Percentiles rank a stretch among this genome's conserved stretches.
phyloP scores from a whole-genome alignment of 2,888 invertebrate genomes.

The Taenaris catops region DNA sequence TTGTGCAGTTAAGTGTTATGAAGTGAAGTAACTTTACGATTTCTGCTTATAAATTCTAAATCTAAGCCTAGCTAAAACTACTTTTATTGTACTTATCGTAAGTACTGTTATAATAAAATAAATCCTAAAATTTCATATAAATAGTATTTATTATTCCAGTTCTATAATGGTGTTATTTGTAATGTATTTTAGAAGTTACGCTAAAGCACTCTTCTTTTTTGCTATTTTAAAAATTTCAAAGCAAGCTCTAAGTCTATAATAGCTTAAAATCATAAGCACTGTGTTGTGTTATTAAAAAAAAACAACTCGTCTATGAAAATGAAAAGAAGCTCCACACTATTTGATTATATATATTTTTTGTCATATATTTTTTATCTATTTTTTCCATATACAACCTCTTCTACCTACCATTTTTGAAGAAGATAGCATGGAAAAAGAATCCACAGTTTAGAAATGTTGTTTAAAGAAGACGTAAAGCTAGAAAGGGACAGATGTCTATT shows the following conservation, averaged over 20 bases:
- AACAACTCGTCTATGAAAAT: constrained; percentile 8
- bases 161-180: constrained; percentile 6
- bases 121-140: constrained; percentile 5
- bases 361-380: constrained; percentile 40
- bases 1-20: no score
- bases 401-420: constrained; percentile 78
- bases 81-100: background rate
- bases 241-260: constrained; percentile 16
- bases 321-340: constrained; percentile 14
- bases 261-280: constrained; percentile 13
- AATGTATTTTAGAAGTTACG: background rate
- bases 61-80: background rate
- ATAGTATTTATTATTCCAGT: constrained; percentile 5
- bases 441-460: constrained; percentile 57
- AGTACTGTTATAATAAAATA: no score
- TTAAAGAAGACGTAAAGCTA: constrained; percentile 25
- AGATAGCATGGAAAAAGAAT: constrained; percentile 78
- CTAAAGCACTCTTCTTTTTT: constrained; percentile 8
- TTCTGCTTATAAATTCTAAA: constrained; percentile 1
- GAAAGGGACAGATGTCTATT: constrained; percentile 21
- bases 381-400: constrained; percentile 74
- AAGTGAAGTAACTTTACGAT: background rate
- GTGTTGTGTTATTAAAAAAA: constrained; percentile 9
- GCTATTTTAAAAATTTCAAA: constrained; percentile 7
- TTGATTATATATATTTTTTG: no score